Evolutionary conservation across 2,797 vertebrate species (phyloP).

Genomic region (Muscicapa comitata): DNA sequence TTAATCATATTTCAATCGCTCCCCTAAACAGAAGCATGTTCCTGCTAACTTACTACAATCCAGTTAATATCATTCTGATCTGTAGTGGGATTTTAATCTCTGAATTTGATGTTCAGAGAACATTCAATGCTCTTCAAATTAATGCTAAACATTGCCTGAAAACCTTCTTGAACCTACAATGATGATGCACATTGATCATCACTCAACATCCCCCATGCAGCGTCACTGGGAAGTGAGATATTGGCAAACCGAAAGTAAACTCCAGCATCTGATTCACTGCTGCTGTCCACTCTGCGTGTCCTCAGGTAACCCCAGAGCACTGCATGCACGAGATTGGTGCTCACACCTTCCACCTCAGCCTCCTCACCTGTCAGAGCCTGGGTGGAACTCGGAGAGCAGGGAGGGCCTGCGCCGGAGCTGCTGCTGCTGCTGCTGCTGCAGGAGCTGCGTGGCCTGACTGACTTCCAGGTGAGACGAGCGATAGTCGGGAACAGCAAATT

Average conservation of each 20-base stretch:
- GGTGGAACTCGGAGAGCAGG: constrained; percentile 95
- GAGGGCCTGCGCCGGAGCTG: constrained; percentile 90
- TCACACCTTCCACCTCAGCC: background rate
- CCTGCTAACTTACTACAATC: background rate
- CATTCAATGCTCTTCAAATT: background rate
- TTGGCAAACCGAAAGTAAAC: background rate
- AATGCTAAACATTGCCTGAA: background rate
- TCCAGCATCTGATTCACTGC: background rate
- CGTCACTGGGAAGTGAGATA: background rate
- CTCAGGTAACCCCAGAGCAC: background rate
- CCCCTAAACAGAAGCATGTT: background rate
- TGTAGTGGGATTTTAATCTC: background rate
- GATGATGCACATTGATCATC: background rate
- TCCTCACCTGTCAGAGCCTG: constrained; percentile 89
- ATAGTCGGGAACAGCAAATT: constrained; percentile 91
- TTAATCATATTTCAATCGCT: background rate
- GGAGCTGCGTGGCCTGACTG: constrained; percentile 76
- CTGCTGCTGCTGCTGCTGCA: constrained; percentile 81
- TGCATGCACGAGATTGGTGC: background rate
- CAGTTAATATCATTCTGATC: background rate
- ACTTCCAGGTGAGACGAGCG: constrained; percentile 87
- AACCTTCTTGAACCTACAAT: background rate
- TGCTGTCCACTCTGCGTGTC: background rate
- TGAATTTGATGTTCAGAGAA: background rate
- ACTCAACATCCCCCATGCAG: background rate